These are phyloP conservation scores for Drosophila parabipectinata DNA, from an alignment of 1,140 invertebrate species.

Conservation along the genomic window DNA sequence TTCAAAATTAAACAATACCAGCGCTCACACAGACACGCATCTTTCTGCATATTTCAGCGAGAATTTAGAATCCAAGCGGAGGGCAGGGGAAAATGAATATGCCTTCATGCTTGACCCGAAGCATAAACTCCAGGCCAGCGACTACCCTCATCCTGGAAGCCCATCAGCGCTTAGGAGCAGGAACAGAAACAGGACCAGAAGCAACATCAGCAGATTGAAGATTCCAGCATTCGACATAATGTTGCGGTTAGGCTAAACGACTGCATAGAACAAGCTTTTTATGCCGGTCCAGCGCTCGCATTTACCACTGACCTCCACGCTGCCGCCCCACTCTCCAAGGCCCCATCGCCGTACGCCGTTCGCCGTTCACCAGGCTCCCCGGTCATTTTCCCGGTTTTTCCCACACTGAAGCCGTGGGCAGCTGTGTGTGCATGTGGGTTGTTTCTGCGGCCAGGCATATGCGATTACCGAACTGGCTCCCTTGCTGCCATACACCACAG, in stretches of 20 bases:
- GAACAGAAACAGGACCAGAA: constrained; percentile 26
- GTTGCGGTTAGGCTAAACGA: constrained; percentile 80
- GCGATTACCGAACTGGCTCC: constrained; percentile 68
- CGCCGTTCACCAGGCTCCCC: constrained; percentile 1
- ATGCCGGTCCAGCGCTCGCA: constrained; percentile 57
- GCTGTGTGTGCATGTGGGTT: constrained; percentile 47
- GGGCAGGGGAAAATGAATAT: constrained; percentile 60
- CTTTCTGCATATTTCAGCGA: constrained; percentile 68
- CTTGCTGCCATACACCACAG: constrained; percentile 37
- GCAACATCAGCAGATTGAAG: constrained; percentile 70
- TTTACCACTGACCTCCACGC: constrained; percentile 42
- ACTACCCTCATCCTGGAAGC: constrained; percentile 9
- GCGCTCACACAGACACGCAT: constrained; percentile 35
- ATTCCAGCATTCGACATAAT: constrained; percentile 81
- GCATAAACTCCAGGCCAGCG: constrained; percentile 63
- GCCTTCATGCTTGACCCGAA: constrained; percentile 72
- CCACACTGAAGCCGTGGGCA: constrained; percentile 29
- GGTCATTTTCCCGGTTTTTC: constrained; percentile 4
- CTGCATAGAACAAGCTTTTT: constrained; percentile 81
- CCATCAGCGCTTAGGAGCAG: constrained; percentile 36
- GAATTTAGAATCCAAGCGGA: constrained; percentile 43
- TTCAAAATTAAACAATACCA: constrained; percentile 53
- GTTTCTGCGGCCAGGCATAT: constrained; percentile 68
- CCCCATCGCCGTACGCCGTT: background rate
- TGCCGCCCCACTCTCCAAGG: background rate